Percentiles rank a stretch among this genome's conserved stretches.
These are phyloP conservation scores for Ridgeia piscesae DNA, from an alignment of 1,140 invertebrate genomes.

Conservation along the genomic window DNA sequence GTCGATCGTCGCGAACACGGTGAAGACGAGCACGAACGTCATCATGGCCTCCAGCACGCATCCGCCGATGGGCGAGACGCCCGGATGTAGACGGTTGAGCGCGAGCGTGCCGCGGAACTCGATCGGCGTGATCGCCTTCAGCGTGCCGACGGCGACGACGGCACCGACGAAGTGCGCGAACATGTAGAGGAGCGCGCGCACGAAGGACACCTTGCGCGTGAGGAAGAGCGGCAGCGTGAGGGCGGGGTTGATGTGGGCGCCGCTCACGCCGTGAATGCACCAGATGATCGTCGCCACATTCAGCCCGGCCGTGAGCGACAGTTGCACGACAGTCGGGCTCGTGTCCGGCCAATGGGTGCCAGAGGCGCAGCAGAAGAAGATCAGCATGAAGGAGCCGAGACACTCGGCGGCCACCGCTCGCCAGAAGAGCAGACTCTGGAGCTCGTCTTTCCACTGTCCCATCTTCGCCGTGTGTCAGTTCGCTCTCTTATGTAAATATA, in stretches of 20 bases:
- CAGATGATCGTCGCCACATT: constrained; percentile 52
- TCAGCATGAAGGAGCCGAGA: constrained; percentile 27
- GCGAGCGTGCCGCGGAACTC: constrained; percentile 61
- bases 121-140: constrained; percentile 63
- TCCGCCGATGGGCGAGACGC: constrained; percentile 63
- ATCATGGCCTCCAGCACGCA: constrained; percentile 81
- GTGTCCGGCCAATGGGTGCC: constrained; percentile 18
- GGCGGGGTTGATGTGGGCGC: constrained; percentile 88
- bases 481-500: background rate
- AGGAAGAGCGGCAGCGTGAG: constrained; percentile 75
- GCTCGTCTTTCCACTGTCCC: constrained; percentile 34
- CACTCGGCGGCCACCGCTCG: constrained; percentile 82
- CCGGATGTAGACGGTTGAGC: constrained; percentile 57
- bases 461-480: background rate
- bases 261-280: constrained; percentile 77
- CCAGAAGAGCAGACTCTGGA: constrained; percentile 71
- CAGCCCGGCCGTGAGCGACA: constrained; percentile 49
- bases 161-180: constrained; percentile 67
- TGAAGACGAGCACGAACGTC: constrained; percentile 84
- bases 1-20: constrained; percentile 86
- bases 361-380: constrained; percentile 28
- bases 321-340: constrained; percentile 66
- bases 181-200: constrained; percentile 43
- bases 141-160: constrained; percentile 72
- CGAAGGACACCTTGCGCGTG: constrained; percentile 1